Percentiles rank a stretch among this genome's conserved stretches.
These are phyloP conservation scores for Nasua narica DNA, from an alignment of 2,797 vertebrate species.

Conservation along the genomic window DNA sequence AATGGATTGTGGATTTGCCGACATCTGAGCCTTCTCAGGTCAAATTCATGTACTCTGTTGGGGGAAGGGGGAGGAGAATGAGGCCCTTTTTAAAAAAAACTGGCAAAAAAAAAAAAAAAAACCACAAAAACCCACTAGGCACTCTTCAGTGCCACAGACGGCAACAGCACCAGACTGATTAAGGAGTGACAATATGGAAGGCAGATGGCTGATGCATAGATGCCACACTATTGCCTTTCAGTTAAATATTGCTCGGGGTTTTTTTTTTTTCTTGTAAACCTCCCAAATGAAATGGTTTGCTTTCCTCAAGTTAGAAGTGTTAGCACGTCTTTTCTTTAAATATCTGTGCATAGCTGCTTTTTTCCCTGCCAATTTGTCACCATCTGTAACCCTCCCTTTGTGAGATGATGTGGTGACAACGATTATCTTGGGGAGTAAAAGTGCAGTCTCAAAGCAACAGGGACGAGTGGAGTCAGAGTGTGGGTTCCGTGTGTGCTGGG, in stretches of 20 bases:
- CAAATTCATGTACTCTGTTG: neutral
- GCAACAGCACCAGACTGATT: constrained; percentile 45
- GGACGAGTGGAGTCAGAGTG: neutral
- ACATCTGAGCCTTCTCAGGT: neutral
- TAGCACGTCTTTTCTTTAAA: constrained; percentile 73
- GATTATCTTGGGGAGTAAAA: constrained; percentile 54
- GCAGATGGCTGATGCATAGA: constrained; percentile 67
- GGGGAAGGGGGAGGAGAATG: neutral
- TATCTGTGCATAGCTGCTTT: constrained; percentile 73
- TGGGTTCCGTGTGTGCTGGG: neutral
- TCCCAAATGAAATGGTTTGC: constrained; percentile 73
- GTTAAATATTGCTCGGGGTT: constrained; percentile 61
- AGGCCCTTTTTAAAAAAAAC: neutral
- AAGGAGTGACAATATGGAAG: constrained; percentile 68
- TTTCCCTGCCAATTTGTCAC: constrained; percentile 75
- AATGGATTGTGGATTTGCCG: neutral
- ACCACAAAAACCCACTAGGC: neutral
- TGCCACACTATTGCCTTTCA: constrained; percentile 48
- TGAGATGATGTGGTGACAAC: constrained; percentile 63
- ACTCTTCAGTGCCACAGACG: constrained; percentile 6
- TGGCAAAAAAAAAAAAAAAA: neutral
- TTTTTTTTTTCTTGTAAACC: constrained; percentile 60
- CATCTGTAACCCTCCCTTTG: constrained; percentile 74
- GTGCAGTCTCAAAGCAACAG: constrained; percentile 23
- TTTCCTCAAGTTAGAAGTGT: constrained; percentile 72